Evolutionary conservation across 37 sponge, comb jelly and placozoan genomes (phyloP).

Genomic region (Bolinopsis microptera): DNA sequence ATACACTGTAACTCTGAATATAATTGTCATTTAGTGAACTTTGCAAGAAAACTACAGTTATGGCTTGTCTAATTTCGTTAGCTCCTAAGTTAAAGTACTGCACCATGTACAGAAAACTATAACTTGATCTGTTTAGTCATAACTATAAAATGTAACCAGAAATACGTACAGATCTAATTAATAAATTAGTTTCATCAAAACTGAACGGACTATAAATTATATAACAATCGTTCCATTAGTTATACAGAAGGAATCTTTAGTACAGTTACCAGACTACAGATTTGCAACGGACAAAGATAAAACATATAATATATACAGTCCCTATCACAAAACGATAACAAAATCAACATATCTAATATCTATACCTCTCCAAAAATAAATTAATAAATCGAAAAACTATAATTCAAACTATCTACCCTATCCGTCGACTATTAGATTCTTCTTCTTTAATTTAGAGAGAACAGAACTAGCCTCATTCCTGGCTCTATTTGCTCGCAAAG

Average conservation of each 20-base stretch:
- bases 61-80: no score
- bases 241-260: no score
- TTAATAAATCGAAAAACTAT: not conserved
- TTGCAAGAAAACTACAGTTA: no score
- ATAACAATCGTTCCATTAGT: not conserved
- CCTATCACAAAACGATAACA: not conserved
- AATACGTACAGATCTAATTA: not conserved
- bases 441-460: constrained; percentile 30
- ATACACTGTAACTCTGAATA: no score
- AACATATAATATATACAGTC: not conserved
- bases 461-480: constrained; percentile 47
- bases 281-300: not conserved
- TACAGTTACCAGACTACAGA: no score
- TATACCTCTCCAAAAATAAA: not conserved
- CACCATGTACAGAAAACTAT: no score
- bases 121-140: no score
- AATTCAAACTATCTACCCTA: not conserved
- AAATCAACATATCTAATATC: not conserved
- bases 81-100: no score
- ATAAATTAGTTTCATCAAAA: not conserved
- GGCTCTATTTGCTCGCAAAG: constrained; percentile 28
- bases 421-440: not conserved
- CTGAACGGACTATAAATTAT: not conserved
- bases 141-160: not conserved
- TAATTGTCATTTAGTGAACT: no score